Percentiles rank a stretch among this genome's conserved stretches.
Conservation (phyloP, 2,888 invertebrate species). For the Torymus auratus region DNA sequence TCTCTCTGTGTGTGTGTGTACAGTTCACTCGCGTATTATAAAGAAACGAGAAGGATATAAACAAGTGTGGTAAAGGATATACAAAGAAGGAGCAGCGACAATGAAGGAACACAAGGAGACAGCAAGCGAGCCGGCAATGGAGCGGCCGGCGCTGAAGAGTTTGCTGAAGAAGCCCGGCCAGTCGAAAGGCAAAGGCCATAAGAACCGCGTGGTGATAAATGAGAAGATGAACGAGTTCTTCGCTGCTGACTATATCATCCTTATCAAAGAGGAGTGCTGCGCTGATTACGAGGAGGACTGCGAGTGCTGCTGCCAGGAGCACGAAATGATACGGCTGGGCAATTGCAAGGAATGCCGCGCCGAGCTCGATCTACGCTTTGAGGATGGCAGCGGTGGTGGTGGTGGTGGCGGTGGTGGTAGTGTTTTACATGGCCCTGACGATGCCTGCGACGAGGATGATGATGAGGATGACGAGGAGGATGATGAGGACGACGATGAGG, state of each 20-base stretch:
- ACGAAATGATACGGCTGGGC: slow-evolving; percentile 81
- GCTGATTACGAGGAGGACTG: slow-evolving; percentile 88
- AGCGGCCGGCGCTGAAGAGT: slow-evolving; percentile 79
- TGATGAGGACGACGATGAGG: slow-evolving; percentile 57
- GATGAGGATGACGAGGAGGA: slow-evolving; percentile 64
- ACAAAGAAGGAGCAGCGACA: not conserved
- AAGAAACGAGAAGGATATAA: not conserved
- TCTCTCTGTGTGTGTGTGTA: too few relatives aligned
- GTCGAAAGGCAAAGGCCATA: slow-evolving; percentile 81
- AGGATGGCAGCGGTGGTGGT: slow-evolving; percentile 68
- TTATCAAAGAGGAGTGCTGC: slow-evolving; percentile 91
- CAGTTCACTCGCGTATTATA: too few relatives aligned
- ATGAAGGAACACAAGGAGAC: slow-evolving; percentile 71
- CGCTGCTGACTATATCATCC: slow-evolving; percentile 93
- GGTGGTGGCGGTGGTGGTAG: slow-evolving; percentile 64
- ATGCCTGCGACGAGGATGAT: slow-evolving; percentile 63
- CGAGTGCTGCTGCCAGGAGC: slow-evolving; percentile 84
- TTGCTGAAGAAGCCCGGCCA: slow-evolving; percentile 87
- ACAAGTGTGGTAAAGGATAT: not conserved
- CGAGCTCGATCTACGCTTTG: slow-evolving; percentile 74
- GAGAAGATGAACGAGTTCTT: slow-evolving; percentile 94
- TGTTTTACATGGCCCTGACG: slow-evolving; percentile 49
- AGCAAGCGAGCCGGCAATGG: slow-evolving; percentile 60
- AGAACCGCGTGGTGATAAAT: slow-evolving; percentile 91
- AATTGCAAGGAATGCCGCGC: slow-evolving; percentile 79